Evolutionary conservation across 1,140 invertebrate species (phyloP).

Genomic region (Aphelenchoides besseyi): DNA sequence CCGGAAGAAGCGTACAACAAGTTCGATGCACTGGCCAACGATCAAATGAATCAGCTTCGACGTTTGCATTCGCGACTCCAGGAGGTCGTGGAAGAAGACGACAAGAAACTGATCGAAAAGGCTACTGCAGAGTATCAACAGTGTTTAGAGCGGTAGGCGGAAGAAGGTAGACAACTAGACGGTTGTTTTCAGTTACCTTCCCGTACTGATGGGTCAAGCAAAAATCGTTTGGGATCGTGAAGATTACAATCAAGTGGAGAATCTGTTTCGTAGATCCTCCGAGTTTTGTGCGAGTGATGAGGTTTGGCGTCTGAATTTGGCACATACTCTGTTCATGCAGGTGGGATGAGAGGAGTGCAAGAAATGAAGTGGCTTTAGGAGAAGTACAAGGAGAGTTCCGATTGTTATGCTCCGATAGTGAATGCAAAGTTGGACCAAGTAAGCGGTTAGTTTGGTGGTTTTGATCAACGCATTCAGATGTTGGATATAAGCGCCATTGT

Average conservation of each 20-base stretch:
- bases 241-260: constrained; percentile 82
- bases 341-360: constrained; percentile 69
- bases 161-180: neutral
- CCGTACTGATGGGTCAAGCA: constrained; percentile 95
- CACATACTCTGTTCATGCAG: constrained; percentile 98
- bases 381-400: constrained; percentile 94
- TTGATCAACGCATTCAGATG: constrained; percentile 68
- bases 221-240: constrained; percentile 98
- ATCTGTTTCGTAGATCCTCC: constrained; percentile 77
- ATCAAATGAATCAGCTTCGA: constrained; percentile 81
- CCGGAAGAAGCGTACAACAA: constrained; percentile 94
- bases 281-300: constrained; percentile 97
- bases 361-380: constrained; percentile 32
- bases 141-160: constrained; percentile 37
- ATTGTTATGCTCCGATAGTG: constrained; percentile 96
- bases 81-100: constrained; percentile 62
- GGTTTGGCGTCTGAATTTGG: constrained; percentile 93
- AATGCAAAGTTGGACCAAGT: constrained; percentile 90
- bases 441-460: constrained; percentile 51
- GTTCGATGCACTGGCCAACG: constrained; percentile 87
- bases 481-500: constrained; percentile 91
- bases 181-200: constrained; percentile 70
- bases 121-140: constrained; percentile 43
- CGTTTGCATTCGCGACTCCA: constrained; percentile 86
- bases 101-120: constrained; percentile 33